Evolutionary conservation across 2,113 vertebrate genomes (phyloP).

Genomic region (Rhynchomys soricoides): DNA sequence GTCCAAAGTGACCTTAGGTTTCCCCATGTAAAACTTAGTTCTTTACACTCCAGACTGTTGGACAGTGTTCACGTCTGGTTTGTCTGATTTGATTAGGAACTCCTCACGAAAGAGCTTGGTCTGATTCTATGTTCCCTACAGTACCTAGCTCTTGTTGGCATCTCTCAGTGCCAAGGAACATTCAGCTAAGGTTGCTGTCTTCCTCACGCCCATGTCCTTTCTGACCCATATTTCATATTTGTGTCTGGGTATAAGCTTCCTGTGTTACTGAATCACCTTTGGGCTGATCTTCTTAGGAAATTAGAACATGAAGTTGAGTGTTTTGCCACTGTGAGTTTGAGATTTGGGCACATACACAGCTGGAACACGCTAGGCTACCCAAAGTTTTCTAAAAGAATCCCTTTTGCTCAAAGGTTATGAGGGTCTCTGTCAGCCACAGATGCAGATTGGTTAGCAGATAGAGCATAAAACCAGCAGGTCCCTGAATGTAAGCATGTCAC

Average conservation of each 20-base stretch:
- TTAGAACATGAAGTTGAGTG: constrained; percentile 70
- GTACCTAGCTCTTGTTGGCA: constrained; percentile 68
- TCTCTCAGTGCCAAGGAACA: constrained; percentile 65
- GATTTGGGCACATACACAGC: constrained; percentile 71
- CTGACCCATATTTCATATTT: constrained; percentile 63
- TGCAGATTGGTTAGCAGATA: constrained; percentile 74
- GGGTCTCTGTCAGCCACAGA: constrained; percentile 73
- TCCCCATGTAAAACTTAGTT: constrained; percentile 63
- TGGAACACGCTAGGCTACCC: constrained; percentile 75
- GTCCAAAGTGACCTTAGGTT: constrained; percentile 73
- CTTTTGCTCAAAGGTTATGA: not conserved
- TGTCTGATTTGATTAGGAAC: constrained; percentile 77
- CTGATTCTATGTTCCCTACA: constrained; percentile 69
- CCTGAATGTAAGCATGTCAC: constrained; percentile 45
- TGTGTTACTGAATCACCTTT: constrained; percentile 75
- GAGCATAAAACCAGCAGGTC: constrained; percentile 60
- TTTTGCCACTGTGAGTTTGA: constrained; percentile 75
- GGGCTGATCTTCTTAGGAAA: constrained; percentile 75
- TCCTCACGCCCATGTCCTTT: constrained; percentile 64
- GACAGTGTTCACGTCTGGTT: constrained; percentile 73
- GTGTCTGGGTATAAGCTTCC: constrained; percentile 63
- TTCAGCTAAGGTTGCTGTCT: constrained; percentile 56
- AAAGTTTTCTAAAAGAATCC: constrained; percentile 74
- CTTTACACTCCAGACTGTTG: constrained; percentile 71
- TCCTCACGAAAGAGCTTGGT: constrained; percentile 67